These are phyloP conservation scores for Odontocerum albicorne DNA, from an alignment of 2,888 invertebrate genomes.

Conservation along the genomic window DNA sequence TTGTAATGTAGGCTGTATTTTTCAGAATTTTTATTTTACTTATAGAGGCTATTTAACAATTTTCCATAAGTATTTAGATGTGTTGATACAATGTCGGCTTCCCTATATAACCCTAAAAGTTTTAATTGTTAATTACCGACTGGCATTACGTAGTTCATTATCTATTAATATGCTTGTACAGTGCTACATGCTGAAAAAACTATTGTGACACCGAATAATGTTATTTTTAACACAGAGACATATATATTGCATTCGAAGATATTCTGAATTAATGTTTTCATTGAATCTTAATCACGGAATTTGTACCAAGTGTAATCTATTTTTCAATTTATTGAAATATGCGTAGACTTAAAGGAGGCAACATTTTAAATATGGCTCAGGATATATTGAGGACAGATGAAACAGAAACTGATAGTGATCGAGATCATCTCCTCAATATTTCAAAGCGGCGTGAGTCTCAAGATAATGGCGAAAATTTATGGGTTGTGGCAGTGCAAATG, in stretches of 20 bases:
- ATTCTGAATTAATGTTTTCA: background rate
- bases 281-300: background rate
- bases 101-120: background rate
- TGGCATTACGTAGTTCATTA: background rate
- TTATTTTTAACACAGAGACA: constrained; percentile 12
- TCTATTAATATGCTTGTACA: background rate
- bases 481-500: constrained; percentile 77
- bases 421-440: constrained; percentile 19
- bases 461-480: constrained; percentile 53
- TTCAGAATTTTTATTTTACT: too few species aligned
- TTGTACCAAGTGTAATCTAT: background rate
- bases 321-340: constrained; percentile 23
- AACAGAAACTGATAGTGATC: constrained; percentile 20
- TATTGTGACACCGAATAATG: background rate
- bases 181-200: background rate
- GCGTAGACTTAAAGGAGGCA: constrained; percentile 22
- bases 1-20: too few species aligned
- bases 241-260: background rate
- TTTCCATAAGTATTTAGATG: too few species aligned
- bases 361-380: constrained; percentile 19
- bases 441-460: constrained; percentile 31
- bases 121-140: background rate
- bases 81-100: background rate
- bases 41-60: too few species aligned
- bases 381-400: constrained; percentile 7